Base-by-base conservation (phyloP, 2,888 invertebrate genomes). In the Conistra vaccinii region DNA sequence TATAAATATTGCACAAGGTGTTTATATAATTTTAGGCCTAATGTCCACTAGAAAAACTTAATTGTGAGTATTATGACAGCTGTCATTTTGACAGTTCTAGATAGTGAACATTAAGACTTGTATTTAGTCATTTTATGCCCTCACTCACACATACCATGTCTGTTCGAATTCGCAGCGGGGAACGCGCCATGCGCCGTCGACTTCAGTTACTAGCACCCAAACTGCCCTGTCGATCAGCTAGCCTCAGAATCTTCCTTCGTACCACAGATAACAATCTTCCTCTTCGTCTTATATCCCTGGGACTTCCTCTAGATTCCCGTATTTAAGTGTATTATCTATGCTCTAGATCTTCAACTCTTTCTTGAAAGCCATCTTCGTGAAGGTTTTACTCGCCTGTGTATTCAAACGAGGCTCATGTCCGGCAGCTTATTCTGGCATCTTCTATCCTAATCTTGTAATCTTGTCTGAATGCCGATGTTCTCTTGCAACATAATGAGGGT, bases 21-120 rank as follows among this genome's bases (percentile, higher is more conserved):
- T 0, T 0, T 5, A 42, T 12, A 0, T 39, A 26, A 32, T 53
- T 14, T 17, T 17, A 63, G 29, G 14, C 55, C 0, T 20, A 48
- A 23, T 20, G 29, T 58, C 2, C 57, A 42, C n/a, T 65, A 48
- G 1, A 10, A 73, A 53, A 53, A 45, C 6, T 14, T 32, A 4
- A 14, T 51, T 14, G 0, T 62, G n/a, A n/a, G n/a, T n/a, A n/a
- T n/a, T n/a, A n/a, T n/a, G 61, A 71, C 51, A 63, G 10, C 57
- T 65, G 74, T 65, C 48, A 74, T 51, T 58, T 10, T 65, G 65
- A 51, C 65, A 65, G 58, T 39, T 55, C 14, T 12, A 14, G 17
- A 0, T 17, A 63, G 39, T 63, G 57, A 48, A 39, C 10, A 29
- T 42, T 58, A 74, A 0, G 51, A 2, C 7, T 23, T 65, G 14